A percentile compares a stretch with the other conserved stretches of the same genome.
phyloP scores from a whole-genome alignment of 2,113 vertebrate genomes.

The Hemicordylus capensis region DNA sequence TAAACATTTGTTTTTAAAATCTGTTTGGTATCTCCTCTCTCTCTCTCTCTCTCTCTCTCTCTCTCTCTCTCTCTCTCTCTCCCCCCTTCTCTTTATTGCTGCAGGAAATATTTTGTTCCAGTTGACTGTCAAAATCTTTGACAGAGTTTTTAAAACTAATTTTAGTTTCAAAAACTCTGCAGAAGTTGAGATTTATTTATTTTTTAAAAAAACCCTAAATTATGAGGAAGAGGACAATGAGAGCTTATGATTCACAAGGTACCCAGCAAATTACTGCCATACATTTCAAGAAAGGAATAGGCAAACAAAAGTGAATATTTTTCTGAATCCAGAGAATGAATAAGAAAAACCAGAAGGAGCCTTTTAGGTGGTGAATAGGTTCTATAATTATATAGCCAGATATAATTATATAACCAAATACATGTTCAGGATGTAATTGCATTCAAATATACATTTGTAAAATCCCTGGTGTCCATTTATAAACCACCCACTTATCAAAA shows the following conservation, averaged over 20 bases:
- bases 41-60: neutral
- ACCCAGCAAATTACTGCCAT: slow-evolving; percentile 37
- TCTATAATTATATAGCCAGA: slow-evolving; percentile 22
- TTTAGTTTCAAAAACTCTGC: neutral
- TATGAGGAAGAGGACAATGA: slow-evolving; percentile 33
- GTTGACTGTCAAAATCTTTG: slow-evolving; percentile 62
- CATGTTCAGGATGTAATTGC: neutral
- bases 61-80: neutral
- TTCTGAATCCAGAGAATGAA: slow-evolving; percentile 34
- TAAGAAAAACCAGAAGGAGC: slow-evolving; percentile 12
- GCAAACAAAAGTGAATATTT: slow-evolving; percentile 39
- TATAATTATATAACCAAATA: slow-evolving; percentile 39
- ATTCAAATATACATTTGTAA: slow-evolving; percentile 27
- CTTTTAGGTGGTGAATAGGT: slow-evolving; percentile 43
- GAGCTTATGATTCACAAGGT: slow-evolving; percentile 42
- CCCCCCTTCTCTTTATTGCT: slow-evolving; percentile 45
- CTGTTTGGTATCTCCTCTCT: slow-evolving; percentile 29
- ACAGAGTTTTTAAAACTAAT: slow-evolving; percentile 42
- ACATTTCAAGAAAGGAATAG: slow-evolving; percentile 53
- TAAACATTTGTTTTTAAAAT: slow-evolving; percentile 44
- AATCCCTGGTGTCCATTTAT: slow-evolving; percentile 13
- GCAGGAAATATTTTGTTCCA: slow-evolving; percentile 53
- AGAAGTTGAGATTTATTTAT: neutral
- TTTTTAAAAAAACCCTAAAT: slow-evolving; percentile 30
- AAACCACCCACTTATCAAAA: neutral